phyloP scores from a whole-genome alignment of 2,888 invertebrate species.

The Sepiola atlantica region DNA sequence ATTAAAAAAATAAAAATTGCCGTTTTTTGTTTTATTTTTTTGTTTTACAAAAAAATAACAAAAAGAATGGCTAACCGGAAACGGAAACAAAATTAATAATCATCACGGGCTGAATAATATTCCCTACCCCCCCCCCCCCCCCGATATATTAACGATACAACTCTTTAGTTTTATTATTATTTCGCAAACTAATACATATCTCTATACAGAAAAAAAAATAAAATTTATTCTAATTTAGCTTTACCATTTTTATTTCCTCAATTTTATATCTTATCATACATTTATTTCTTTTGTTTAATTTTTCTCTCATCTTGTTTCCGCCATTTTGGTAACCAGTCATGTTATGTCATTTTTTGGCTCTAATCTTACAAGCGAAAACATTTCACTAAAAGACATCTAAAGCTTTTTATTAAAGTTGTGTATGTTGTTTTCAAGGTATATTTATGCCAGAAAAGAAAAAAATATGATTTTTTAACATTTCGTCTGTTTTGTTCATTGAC shows the following conservation, averaged over 20 bases:
- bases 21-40: too few species aligned
- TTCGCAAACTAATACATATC: too few species aligned
- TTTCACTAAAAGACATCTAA: not conserved
- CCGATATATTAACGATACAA: not conserved
- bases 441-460: not conserved
- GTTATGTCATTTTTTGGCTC: conserved; percentile 5
- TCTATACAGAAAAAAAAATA: not conserved
- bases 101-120: not conserved
- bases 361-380: not conserved
- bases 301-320: not conserved
- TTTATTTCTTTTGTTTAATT: not conserved
- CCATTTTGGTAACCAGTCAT: conserved; percentile 1
- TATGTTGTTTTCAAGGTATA: not conserved
- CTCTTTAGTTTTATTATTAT: too few species aligned
- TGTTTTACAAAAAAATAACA: too few species aligned
- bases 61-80: not conserved
- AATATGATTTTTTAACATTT: conserved; percentile 18
- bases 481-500: conserved; percentile 35
- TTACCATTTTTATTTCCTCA: not conserved
- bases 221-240: not conserved
- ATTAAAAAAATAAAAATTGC: too few species aligned
- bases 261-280: not conserved
- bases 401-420: not conserved
- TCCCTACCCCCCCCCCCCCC: not conserved
- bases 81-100: not conserved